A percentile compares a stretch with the other conserved stretches of the same genome.
Evolutionary conservation across 23 tunicate species (phyloP).

Genomic region (Diplosoma virens): DNA sequence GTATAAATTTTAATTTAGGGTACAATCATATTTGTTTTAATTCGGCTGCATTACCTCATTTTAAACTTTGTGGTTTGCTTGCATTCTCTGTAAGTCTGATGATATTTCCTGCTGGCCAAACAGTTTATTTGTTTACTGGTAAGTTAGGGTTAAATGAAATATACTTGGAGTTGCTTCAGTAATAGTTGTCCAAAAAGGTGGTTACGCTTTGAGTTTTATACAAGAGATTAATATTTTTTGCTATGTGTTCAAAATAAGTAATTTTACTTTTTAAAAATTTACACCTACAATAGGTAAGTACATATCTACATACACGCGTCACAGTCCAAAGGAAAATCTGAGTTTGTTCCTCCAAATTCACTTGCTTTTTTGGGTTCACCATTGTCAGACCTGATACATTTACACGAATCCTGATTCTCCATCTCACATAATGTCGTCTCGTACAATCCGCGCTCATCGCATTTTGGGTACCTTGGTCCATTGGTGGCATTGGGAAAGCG

Average conservation of each 20-base stretch:
- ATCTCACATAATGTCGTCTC: constrained; percentile 22
- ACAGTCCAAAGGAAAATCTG: constrained; percentile 31
- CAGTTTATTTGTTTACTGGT: no score
- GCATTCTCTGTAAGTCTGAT: no score
- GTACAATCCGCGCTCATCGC: constrained; percentile 31
- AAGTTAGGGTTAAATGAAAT: no score
- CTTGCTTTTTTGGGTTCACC: constrained; percentile 22
- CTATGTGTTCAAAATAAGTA: not conserved
- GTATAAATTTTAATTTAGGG: no score
- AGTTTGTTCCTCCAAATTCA: constrained; percentile 35
- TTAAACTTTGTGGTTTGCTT: no score
- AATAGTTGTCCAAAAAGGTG: no score
- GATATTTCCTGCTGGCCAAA: no score
- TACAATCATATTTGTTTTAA: no score
- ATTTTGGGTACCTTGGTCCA: constrained; percentile 26
- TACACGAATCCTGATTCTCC: not conserved
- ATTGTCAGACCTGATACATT: constrained; percentile 17
- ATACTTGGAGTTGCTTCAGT: no score
- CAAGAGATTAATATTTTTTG: no score
- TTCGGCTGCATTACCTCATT: no score
- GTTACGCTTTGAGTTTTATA: no score
- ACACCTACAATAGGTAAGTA: not conserved
- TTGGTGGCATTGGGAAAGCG: not conserved
- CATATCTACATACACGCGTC: constrained; percentile 14
- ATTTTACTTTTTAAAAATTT: not conserved